Conservation (phyloP, 2,888 invertebrate genomes). For the Plusia festucae region DNA sequence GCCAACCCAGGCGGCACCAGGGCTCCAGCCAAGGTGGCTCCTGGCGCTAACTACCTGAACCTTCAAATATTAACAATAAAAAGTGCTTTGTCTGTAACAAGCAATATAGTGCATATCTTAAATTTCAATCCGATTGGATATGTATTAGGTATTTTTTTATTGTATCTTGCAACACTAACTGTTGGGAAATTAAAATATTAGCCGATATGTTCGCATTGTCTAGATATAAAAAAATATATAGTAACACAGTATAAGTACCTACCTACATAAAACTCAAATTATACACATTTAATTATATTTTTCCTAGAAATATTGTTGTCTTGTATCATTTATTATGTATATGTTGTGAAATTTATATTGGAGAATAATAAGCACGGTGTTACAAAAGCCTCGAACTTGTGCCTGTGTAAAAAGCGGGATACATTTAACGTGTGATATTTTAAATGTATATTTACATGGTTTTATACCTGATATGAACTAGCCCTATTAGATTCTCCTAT, state of each 20-base stretch:
- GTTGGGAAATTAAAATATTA: neutral
- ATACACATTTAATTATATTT: neutral
- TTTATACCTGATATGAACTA: neutral
- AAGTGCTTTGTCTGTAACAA: conserved; percentile 6
- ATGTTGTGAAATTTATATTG: neutral
- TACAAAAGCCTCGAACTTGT: neutral
- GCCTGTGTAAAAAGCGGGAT: neutral
- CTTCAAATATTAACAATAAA: conserved; percentile 21
- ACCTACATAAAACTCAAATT: neutral
- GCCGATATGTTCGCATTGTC: too few relatives aligned
- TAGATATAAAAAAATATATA: neutral
- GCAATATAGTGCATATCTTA: conserved; percentile 22
- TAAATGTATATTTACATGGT: neutral
- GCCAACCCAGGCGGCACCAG: conserved; percentile 45
- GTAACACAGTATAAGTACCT: neutral
- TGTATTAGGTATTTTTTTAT: neutral
- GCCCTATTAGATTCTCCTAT: neutral
- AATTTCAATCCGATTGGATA: conserved; percentile 5
- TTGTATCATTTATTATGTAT: neutral
- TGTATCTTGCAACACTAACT: too few relatives aligned
- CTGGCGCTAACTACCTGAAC: conserved; percentile 37
- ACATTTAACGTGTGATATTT: neutral
- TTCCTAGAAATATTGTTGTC: too few relatives aligned
- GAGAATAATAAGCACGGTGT: neutral
- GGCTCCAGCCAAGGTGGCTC: conserved; percentile 50